Evolutionary conservation across 1,140 invertebrate genomes (phyloP).

Genomic region (Pectinophora gossypiella): DNA sequence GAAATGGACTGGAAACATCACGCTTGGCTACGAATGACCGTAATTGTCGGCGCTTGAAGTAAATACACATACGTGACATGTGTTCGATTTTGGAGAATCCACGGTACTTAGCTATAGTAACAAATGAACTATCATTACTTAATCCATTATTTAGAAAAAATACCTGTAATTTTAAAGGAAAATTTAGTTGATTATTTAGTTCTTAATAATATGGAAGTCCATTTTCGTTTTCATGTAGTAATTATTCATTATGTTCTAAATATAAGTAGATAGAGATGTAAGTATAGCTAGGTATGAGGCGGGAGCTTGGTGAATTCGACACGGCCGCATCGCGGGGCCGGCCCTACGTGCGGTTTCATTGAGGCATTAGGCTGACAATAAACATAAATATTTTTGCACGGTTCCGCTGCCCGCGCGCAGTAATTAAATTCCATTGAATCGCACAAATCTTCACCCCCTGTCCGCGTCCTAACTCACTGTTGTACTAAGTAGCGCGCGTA

Average conservation of each 20-base stretch:
- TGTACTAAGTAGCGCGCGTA: not conserved
- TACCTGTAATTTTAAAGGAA: too few species aligned
- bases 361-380: slow-evolving; percentile 57
- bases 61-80: slow-evolving; percentile 35
- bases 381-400: slow-evolving; percentile 69
- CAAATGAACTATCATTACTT: too few species aligned
- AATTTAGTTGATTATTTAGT: too few species aligned
- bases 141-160: too few species aligned
- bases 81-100: slow-evolving; percentile 14
- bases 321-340: not conserved
- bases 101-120: too few species aligned
- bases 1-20: slow-evolving; percentile 71
- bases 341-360: slow-evolving; percentile 39
- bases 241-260: too few species aligned
- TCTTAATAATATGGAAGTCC: too few species aligned
- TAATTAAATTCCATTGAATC: slow-evolving; percentile 70
- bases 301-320: not conserved
- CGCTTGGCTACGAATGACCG: slow-evolving; percentile 63
- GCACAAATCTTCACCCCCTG: slow-evolving; percentile 62
- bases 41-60: slow-evolving; percentile 61
- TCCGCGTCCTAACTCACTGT: slow-evolving; percentile 1
- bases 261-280: too few species aligned
- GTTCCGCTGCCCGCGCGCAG: slow-evolving; percentile 45
- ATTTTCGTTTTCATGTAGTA: too few species aligned
- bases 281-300: too few species aligned